Evolutionary conservation across 2,888 invertebrate genomes (phyloP).

Genomic region (Phymatocera aterrima): DNA sequence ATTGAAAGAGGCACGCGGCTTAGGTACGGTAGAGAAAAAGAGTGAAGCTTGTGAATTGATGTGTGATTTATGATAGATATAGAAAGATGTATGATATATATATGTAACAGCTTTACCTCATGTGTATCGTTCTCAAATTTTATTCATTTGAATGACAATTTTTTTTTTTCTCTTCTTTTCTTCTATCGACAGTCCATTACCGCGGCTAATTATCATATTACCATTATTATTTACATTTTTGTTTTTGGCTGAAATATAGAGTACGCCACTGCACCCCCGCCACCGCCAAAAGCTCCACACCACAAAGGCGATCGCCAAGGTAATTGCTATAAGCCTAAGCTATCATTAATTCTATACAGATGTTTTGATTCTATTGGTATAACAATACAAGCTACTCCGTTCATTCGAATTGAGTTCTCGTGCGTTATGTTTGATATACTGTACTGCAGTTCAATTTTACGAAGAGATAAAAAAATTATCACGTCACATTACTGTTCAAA

Average conservation of each 20-base stretch:
- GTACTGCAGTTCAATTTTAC: no score
- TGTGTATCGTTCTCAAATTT: background rate
- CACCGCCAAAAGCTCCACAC: slow-evolving; percentile 73
- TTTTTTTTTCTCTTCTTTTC: no score
- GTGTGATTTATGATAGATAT: slow-evolving; percentile 22
- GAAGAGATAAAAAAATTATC: no score
- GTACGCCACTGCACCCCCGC: slow-evolving; percentile 72
- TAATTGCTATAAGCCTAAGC: slow-evolving; percentile 65
- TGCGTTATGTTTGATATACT: no score
- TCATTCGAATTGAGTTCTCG: background rate
- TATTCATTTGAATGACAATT: slow-evolving; percentile 2
- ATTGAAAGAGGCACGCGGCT: slow-evolving; percentile 51
- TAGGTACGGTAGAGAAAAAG: slow-evolving; percentile 42
- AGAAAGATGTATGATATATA: background rate
- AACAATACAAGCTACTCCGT: background rate
- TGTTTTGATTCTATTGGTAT: background rate
- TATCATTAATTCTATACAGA: slow-evolving; percentile 33
- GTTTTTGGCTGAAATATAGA: slow-evolving; percentile 67
- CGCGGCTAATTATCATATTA: slow-evolving; percentile 65
- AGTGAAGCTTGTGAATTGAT: slow-evolving; percentile 36
- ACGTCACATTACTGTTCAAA: no score
- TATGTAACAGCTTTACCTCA: no score
- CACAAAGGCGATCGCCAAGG: slow-evolving; percentile 72
- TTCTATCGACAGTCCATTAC: slow-evolving; percentile 44
- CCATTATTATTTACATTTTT: slow-evolving; percentile 59